Evolutionary conservation across 23 tunicate genomes (phyloP), one percentile per base, ranked within the genome.

Genomic region (Clavelina lepadiformis): DNA sequence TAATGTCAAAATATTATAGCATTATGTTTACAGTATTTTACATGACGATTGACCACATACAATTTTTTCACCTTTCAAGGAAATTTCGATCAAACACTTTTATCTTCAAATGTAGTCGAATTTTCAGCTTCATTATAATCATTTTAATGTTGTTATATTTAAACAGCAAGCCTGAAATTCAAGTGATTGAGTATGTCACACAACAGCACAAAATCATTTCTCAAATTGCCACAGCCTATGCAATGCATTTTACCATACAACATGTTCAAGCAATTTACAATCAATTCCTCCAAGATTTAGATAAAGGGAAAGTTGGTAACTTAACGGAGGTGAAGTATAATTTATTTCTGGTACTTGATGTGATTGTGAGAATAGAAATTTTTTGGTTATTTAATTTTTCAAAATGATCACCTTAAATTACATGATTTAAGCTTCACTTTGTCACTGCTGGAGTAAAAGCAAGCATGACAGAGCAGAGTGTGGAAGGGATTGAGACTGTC

Each of bases 191-290:
- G 35, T 89, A 81, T 46, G 63, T 75, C 0, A 58, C 82, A 7
- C 97, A 89, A 45, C 97, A 89, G 58, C 69, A 75, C 45, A 89
- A 89, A 71, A 55, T 89, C 34, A 33, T 89, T 28, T 89, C 97
- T 2, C 79, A 57, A 13, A 63, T 89, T 6, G 97, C 84, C 1
- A n/a, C 62, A 18, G 78, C 74, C 5, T 89, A 75, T 67, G 97
- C 97, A 28, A 61, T 70, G 23, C 78, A 89, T 45, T 89, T 89
- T 55, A 58, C 73, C 23, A 26, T 56, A 4, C 29, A 6, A 51
- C 24, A 49, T 1, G 62, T 75, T 25, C 32, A 24, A 1, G 1
- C 52, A 1, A 46, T 52, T 1, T 73, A 87, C 31, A 34, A 38
- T 18, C 26, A 41, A 5, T 67, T 69, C 47, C 46, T 75, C 25